These are phyloP conservation scores for Montipora capitata DNA, from an alignment of 92 coral and sea anemone genomes.

Conservation along the genomic window DNA sequence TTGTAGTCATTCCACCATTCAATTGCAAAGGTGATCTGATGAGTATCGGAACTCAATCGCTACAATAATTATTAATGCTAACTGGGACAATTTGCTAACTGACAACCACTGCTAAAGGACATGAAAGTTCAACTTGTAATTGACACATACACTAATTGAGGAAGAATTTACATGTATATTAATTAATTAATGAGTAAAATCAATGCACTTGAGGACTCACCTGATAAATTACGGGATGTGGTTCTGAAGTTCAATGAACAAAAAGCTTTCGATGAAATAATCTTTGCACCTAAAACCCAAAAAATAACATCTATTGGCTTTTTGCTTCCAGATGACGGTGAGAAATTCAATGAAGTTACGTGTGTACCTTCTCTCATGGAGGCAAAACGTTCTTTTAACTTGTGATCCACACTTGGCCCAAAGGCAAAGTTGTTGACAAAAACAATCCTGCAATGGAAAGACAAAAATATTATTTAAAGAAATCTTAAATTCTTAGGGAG, in stretches of 20 bases:
- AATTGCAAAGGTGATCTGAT: no score
- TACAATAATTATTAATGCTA: no score
- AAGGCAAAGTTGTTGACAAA: slow-evolving; percentile 99
- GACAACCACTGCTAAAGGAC: no score
- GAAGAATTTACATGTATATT: no score
- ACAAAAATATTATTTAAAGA: background rate
- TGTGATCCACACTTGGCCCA: slow-evolving; percentile 97
- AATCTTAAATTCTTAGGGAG: background rate
- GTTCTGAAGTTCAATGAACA: slow-evolving; percentile 98
- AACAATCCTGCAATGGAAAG: slow-evolving; percentile 72
- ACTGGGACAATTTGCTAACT: no score
- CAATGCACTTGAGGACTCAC: slow-evolving; percentile 36
- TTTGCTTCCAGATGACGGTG: no score
- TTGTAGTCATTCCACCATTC: no score
- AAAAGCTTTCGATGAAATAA: slow-evolving; percentile 97
- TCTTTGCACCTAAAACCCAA: slow-evolving; percentile 83
- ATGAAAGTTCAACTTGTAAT: no score
- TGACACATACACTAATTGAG: no score
- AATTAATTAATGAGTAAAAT: no score
- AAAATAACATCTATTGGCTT: background rate
- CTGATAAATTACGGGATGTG: slow-evolving; percentile 95
- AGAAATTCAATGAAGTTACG: no score
- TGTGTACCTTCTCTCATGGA: slow-evolving; percentile 91
- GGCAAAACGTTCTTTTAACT: slow-evolving; percentile 91
- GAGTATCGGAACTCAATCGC: no score